Evolutionary conservation across 2,113 vertebrate genomes (phyloP), one percentile per base, ranked within the genome.

Genomic region (Pogonocichla stellata): DNA sequence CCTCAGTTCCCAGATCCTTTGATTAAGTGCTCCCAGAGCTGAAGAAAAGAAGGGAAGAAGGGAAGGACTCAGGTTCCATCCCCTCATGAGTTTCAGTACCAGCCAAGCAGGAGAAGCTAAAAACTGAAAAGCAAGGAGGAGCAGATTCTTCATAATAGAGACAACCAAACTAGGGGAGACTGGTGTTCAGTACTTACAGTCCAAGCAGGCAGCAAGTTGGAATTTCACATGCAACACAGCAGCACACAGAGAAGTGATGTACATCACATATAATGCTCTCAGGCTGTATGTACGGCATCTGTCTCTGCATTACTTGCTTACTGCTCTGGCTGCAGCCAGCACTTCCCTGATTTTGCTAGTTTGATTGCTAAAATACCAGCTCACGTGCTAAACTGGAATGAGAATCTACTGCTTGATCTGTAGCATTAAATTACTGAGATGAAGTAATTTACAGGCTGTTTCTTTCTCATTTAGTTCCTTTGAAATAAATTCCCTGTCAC

Each of bases 401-500:
- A 72, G n/a, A 90, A 83, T 61, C 86, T 95, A 88, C 47, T 83
- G 65, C 43, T 94, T 78, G 38, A 31, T 87, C 57, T 87, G 42
- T 10, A 75, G 60, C 65, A 77, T 50, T 85, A 87, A 82, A 81
- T 81, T 91, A 87, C 69, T 48, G 88, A 87, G 60, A 84, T 40
- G 24, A 92, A 94, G 79, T 88, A 1, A 90, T 93, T 96, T 77
- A 78, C 1, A 4, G 86, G 74, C 71, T 85, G 83, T 71, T 95
- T 93, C 62, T 84, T 87, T 67, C 36, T 43, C 58, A 56, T 95
- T 90, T 85, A 93, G 58, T 31, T 70, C 51, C 62, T 75, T 38
- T 67, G 81, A 95, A 90, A 85, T 86, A 89, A 87, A 95, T 80
- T 92, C 69, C 43, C 56, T 40, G 26, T 71, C 67, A 81, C 58